These are phyloP conservation scores for Eulemur mongoz DNA, from an alignment of 2,797 vertebrate species.

Conservation along the genomic window DNA sequence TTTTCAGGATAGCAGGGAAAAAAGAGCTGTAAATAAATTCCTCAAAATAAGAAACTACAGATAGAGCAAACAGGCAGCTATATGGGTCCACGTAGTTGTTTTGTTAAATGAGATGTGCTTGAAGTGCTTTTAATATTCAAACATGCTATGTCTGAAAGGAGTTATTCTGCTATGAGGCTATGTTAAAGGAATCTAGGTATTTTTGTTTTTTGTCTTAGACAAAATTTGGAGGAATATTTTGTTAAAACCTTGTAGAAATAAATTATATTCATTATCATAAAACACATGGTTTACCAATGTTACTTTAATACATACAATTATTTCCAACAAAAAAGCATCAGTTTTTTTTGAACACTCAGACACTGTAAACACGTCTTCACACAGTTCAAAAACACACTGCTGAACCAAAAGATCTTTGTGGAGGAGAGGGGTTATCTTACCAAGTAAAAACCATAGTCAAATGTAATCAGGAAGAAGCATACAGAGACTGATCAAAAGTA, in stretches of 20 bases:
- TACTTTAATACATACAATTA: constrained; percentile 39
- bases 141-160: not conserved
- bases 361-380: constrained; percentile 16
- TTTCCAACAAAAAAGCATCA: constrained; percentile 12
- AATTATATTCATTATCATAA: not conserved
- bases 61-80: not conserved
- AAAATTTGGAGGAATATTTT: not conserved
- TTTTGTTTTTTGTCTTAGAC: not conserved
- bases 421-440: not conserved
- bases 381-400: constrained; percentile 15
- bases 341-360: not conserved
- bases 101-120: not conserved
- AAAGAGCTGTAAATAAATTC: not conserved
- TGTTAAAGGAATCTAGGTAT: not conserved
- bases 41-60: not conserved
- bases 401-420: constrained; percentile 3
- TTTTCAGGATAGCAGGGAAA: not conserved
- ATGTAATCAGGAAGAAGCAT: not conserved
- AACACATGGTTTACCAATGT: not conserved
- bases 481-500: not conserved
- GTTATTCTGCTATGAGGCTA: not conserved
- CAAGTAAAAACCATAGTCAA: not conserved
- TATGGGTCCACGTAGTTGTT: not conserved
- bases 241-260: not conserved
- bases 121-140: constrained; percentile 5